Evolutionary conservation across 2,797 vertebrate genomes (phyloP), one percentile per base, ranked within the genome.

Genomic region (Glossophaga mutica): DNA sequence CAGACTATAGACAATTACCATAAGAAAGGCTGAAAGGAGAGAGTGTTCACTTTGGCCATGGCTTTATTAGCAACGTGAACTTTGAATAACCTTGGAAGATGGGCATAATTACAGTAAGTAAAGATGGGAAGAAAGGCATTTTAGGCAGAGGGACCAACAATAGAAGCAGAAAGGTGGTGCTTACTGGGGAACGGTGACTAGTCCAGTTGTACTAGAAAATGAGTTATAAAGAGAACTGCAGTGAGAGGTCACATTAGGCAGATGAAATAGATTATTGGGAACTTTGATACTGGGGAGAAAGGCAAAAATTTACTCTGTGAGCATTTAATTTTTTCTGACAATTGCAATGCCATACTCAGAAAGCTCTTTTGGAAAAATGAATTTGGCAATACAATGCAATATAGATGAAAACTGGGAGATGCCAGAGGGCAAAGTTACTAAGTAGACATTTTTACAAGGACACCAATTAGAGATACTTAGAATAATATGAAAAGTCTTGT

Each of bases 341-440:
- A 46, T 48, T 81, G 39, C 6, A 92, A 55, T 73, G 29, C 37
- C 34, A 42, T 77, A 55, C 8, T 93, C 68, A 55, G 42, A 82
- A 91, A 34, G 14, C 14, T 82, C 14, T 46, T 81, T 78, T 86
- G 71, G 11, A 44, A 93, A 94, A 62, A 78, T 82, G 92, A 94
- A 88, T 90, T 92, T 94, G 78, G 55, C 18, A 77, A 89, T 78
- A 82, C 19, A 91, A 91, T 93, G 21, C 82, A 59, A 74, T 68
- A 71, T 74, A 68, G 67, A 77, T 90, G 68, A 77, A 52, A 82
- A 70, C 5, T 68, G 29, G n/a, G 52, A 88, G 81, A 95, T 39
- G 52, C 52, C 52, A 85, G 67, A 68, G 52, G 77, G 77, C 73
- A 82, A 90, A 76, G 37, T 73, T 39, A 81, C 8, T 26, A 90